These are phyloP conservation scores for Dicaeum eximium DNA, from an alignment of 2,113 vertebrate species.

Conservation along the genomic window DNA sequence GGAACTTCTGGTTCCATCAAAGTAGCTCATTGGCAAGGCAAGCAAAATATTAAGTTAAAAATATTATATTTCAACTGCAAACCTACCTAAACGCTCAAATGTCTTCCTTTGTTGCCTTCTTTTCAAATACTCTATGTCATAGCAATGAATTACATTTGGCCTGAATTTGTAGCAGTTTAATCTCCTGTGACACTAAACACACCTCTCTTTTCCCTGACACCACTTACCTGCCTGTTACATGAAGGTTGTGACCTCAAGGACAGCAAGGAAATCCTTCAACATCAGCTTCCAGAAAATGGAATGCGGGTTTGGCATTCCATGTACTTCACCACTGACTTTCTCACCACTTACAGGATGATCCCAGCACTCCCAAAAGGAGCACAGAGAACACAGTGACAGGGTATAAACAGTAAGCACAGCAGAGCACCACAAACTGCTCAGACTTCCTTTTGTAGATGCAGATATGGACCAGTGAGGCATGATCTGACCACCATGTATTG, in stretches of 20 bases:
- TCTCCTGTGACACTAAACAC: not conserved
- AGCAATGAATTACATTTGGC: not conserved
- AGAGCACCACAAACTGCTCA: not conserved
- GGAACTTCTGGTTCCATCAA: not conserved
- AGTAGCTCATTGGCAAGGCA: not conserved
- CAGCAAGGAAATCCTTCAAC: not conserved
- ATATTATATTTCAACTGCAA: not conserved
- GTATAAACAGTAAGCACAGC: rapidly evolving
- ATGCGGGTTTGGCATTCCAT: not conserved
- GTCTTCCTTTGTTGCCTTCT: not conserved
- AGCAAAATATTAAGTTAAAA: not conserved
- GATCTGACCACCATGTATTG: rapidly evolving
- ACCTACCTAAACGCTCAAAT: not conserved
- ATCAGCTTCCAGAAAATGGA: not conserved
- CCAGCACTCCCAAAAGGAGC: not conserved
- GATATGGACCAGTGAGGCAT: not conserved
- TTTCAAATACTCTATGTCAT: not conserved
- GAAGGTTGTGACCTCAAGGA: not conserved
- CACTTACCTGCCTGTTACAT: not conserved
- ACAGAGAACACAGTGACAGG: rapidly evolving
- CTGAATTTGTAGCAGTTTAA: not conserved
- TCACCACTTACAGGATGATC: not conserved
- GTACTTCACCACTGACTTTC: not conserved
- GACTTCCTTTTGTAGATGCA: rapidly evolving
- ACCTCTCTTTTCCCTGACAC: not conserved